These are phyloP conservation scores for Hydraecia micacea DNA, from an alignment of 2,888 invertebrate species.

Conservation along the genomic window DNA sequence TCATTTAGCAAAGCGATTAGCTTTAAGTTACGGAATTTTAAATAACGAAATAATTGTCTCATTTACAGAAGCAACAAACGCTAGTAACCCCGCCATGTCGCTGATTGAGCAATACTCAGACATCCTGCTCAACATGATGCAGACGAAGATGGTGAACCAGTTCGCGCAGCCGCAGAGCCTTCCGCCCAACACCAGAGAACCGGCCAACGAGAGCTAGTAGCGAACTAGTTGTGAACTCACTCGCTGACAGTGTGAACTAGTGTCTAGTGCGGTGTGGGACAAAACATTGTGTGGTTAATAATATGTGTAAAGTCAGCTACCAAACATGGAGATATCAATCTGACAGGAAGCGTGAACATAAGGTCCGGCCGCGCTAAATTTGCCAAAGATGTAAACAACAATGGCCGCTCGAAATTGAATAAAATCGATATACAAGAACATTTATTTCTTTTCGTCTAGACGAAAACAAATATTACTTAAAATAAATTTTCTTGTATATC, in stretches of 20 bases:
- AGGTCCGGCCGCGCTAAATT: too few relatives aligned
- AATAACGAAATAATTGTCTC: background rate
- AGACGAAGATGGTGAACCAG: constrained; percentile 87
- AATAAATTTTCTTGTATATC: too few relatives aligned
- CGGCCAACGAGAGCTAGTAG: constrained; percentile 84
- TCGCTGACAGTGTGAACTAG: background rate
- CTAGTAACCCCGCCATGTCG: constrained; percentile 85
- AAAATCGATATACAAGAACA: too few relatives aligned
- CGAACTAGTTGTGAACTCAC: constrained; percentile 12
- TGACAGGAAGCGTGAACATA: background rate
- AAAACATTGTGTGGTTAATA: background rate
- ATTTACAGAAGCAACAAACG: constrained; percentile 77
- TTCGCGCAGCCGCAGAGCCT: constrained; percentile 83
- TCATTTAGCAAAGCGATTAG: background rate
- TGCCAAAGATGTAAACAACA: too few relatives aligned
- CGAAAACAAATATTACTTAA: too few relatives aligned
- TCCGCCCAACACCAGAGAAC: constrained; percentile 79
- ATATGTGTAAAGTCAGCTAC: constrained; percentile 2
- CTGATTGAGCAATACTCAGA: constrained; percentile 92
- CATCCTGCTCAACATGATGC: constrained; percentile 90
- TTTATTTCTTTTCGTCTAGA: too few relatives aligned
- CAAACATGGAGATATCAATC: background rate
- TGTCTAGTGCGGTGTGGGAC: background rate
- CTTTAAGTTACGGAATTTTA: background rate
- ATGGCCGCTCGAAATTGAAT: too few relatives aligned